Evolutionary conservation across 1,140 invertebrate genomes (phyloP), one percentile per base, ranked within the genome.

Genomic region (Charaxes varanes): DNA sequence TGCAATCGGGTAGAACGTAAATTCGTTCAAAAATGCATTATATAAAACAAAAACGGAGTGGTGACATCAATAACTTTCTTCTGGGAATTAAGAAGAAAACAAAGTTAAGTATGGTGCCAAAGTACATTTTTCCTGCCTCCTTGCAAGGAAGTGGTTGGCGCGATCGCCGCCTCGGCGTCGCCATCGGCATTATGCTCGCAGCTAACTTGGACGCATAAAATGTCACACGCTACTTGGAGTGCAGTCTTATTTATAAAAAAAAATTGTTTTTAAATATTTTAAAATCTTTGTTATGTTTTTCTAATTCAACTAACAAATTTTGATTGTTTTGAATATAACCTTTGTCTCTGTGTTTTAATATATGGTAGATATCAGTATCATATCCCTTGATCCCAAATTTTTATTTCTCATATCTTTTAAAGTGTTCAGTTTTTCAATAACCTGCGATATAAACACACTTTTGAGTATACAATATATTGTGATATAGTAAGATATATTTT

Each of bases 91-190:
- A 33, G 30, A 21, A 40, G 28, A 30, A 40, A 56, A 59, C 34
- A 53, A 52, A 44, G 42, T 45, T 64, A 41, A 37, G 46, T 43
- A 37, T 65, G 50, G 53, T 68, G 67, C 64, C 62, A 71, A 73
- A 71, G 68, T 57, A 62, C 62, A 58, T 70, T 72, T 70, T 62
- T 71, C 50, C 49, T 53, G 53, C 38, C 50, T 63, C 48, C 61
- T 71, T 55, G 47, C 42, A 62, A 62, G 62, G 47, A 66, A 66
- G 60, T 66, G 70, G 67, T 68, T 76, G 70, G 53, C 51, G 41
- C 44, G 45, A 54, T 49, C 44, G 54, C 65, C 73, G 73, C 58
- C 76, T 26, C 48, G 44, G 22, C 54, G 76, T 50, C 73, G 71
- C 76, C 72, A 57, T 8, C 43, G 58, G 51, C 67, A 70, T 76